A percentile compares a stretch with the other conserved stretches of the same genome.
These are phyloP conservation scores for Imbricaverruca yamaguchii DNA, from an alignment of 2,888 invertebrate species.

Conservation along the genomic window DNA sequence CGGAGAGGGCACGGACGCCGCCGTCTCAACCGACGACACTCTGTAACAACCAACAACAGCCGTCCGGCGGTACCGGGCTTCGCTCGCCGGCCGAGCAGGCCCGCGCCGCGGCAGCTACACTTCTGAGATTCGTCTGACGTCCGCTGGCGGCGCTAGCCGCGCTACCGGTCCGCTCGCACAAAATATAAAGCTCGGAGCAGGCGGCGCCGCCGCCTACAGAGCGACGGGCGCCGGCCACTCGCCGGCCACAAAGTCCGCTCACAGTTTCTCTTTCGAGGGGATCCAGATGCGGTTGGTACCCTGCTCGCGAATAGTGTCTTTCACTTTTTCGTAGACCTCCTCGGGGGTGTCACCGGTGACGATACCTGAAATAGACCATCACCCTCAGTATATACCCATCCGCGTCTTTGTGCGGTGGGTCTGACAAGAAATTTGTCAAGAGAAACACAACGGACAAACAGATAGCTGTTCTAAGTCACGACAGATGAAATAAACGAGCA, in stretches of 20 bases:
- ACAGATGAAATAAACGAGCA: too few relatives aligned
- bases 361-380: constrained; percentile 25
- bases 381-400: background rate
- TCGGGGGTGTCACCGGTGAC: constrained; percentile 90
- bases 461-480: too few relatives aligned
- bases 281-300: constrained; percentile 96
- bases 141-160: background rate
- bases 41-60: background rate
- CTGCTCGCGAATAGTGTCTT: constrained; percentile 89
- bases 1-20: background rate
- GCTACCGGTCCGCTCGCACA: background rate
- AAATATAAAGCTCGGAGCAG: background rate
- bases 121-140: background rate
- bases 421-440: too few relatives aligned
- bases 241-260: constrained; percentile 41
- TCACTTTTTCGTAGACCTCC: constrained; percentile 90
- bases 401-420: too few relatives aligned
- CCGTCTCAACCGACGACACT: background rate
- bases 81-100: background rate
- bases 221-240: background rate
- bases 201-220: background rate
- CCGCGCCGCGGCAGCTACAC: background rate
- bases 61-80: background rate
- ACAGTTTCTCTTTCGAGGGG: constrained; percentile 90
- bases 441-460: too few relatives aligned